phyloP scores from a whole-genome alignment of 2,888 invertebrate species.

The Dasypogon diadema region DNA sequence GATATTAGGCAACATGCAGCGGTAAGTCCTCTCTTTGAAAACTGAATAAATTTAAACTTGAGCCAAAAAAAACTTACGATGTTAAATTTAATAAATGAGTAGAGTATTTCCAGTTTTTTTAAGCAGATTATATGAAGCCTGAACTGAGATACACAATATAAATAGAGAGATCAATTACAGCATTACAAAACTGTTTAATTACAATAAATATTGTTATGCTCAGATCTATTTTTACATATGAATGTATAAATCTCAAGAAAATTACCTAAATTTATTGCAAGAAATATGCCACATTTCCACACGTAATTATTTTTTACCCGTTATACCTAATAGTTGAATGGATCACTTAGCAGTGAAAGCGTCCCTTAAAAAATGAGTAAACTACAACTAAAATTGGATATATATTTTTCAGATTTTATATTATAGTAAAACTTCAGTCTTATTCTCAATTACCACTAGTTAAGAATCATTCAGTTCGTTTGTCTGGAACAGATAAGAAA shows the following conservation, averaged over 20 bases:
- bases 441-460: slow-evolving; percentile 68
- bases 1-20: too few species aligned
- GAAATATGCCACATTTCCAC: slow-evolving; percentile 24
- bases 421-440: slow-evolving; percentile 68
- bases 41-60: too few species aligned
- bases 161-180: neutral
- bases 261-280: slow-evolving; percentile 47
- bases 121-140: slow-evolving; percentile 10
- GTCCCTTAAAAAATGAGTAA: slow-evolving; percentile 18
- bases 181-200: neutral
- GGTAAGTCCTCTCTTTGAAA: too few species aligned
- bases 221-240: slow-evolving; percentile 16
- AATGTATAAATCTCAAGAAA: neutral
- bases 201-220: neutral
- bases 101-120: slow-evolving; percentile 32
- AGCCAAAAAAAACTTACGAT: too few species aligned
- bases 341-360: slow-evolving; percentile 32
- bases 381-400: slow-evolving; percentile 2
- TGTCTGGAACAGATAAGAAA: slow-evolving; percentile 63
- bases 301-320: slow-evolving; percentile 33
- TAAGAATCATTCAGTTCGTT: slow-evolving; percentile 66
- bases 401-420: slow-evolving; percentile 40
- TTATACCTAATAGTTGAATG: slow-evolving; percentile 12
- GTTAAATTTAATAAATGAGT: too few species aligned
- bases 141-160: neutral